These are phyloP conservation scores for Ferrisia virgata DNA, from an alignment of 2,888 invertebrate species.

Conservation along the genomic window DNA sequence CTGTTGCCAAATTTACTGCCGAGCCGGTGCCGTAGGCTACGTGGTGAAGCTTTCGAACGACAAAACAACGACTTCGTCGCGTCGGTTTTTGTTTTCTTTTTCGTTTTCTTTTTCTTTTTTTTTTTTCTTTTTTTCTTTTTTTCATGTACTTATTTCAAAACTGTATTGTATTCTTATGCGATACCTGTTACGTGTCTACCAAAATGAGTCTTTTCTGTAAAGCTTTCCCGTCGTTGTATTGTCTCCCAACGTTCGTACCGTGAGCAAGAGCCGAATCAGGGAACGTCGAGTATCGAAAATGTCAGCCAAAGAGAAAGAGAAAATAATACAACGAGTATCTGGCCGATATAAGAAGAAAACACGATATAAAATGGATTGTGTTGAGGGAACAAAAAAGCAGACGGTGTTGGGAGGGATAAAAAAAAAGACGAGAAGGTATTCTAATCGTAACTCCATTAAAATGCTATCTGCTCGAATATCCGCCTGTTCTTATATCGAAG, in stretches of 20 bases:
- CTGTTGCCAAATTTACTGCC: neutral
- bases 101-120: too few species aligned
- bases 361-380: neutral
- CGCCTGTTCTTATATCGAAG: slow-evolving; percentile 1
- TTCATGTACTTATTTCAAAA: too few species aligned
- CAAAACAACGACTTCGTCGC: too few species aligned
- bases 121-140: too few species aligned
- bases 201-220: neutral
- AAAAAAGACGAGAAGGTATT: neutral
- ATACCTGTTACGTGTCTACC: neutral
- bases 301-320: neutral
- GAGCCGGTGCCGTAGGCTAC: neutral
- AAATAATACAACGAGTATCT: neutral
- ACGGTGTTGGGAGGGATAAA: neutral
- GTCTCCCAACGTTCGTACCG: too few species aligned
- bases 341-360: neutral
- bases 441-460: slow-evolving; percentile 10
- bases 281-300: neutral
- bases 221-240: neutral
- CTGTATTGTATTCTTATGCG: neutral
- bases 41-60: neutral
- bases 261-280: too few species aligned
- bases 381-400: neutral
- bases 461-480: slow-evolving; percentile 2
- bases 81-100: too few species aligned